These are phyloP conservation scores for Tokudaia tokunoshimensis DNA, from an alignment of 2,797 vertebrate genomes.

Conservation along the genomic window DNA sequence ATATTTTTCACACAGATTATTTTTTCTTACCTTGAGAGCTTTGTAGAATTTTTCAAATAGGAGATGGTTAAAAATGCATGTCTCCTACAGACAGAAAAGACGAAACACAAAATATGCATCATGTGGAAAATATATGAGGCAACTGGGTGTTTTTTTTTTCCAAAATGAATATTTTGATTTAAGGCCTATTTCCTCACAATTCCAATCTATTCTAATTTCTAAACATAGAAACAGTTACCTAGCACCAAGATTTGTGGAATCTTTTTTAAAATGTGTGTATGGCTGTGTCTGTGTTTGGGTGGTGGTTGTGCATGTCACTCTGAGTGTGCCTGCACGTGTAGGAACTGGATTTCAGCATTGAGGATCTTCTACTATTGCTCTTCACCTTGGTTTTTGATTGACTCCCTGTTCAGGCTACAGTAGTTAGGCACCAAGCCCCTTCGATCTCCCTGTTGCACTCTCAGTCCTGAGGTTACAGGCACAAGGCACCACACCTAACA, in stretches of 20 bases:
- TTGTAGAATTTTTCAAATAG: conserved; percentile 27
- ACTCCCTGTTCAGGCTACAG: not conserved
- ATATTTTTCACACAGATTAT: not conserved
- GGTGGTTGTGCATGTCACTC: not conserved
- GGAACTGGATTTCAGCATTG: not conserved
- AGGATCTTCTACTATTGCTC: not conserved
- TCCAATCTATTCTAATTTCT: conserved; percentile 9
- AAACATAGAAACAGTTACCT: not conserved
- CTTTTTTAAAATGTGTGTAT: not conserved
- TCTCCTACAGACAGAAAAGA: not conserved
- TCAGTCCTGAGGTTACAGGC: not conserved
- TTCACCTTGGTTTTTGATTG: not conserved
- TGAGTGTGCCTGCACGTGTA: not conserved
- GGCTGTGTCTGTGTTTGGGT: too few species aligned
- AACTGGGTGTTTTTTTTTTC: not conserved
- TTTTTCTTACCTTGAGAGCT: not conserved
- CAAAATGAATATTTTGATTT: not conserved
- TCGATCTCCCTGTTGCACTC: not conserved
- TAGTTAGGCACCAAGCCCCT: not conserved
- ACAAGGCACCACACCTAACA: not conserved
- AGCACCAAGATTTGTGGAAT: not conserved
- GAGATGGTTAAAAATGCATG: not conserved
- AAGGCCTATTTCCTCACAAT: not conserved
- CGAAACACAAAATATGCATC: not conserved
- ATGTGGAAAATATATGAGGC: too few species aligned